Evolutionary conservation across 2,888 invertebrate species (phyloP), one percentile per base, ranked within the genome.

Genomic region (Resseliella maxima): DNA sequence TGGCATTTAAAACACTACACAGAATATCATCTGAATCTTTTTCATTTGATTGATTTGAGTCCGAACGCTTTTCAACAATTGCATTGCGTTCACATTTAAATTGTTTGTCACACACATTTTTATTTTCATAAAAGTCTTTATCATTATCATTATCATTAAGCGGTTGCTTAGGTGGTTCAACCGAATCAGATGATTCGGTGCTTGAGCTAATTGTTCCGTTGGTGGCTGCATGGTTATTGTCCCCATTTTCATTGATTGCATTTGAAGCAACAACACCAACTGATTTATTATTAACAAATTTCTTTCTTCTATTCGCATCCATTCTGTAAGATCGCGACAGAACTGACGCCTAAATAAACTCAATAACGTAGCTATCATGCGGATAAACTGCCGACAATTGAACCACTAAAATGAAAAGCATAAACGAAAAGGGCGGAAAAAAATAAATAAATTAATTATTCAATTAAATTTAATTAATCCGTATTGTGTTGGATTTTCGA

Each of bases 281-380:
- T 38, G 83, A 83, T 24, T 86, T 50, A 46, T 85, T 85, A 45
- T 85, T 54, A 59, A 36, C 86, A 81, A 86, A 64, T 35, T 83
- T 85, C 35, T 45, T 85, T 31, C 88, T 88, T 89, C 88, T 88
- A 90, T 88, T 89, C 90, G 87, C 88, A 87, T 88, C 92, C 92
- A 92, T 91, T 92, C 92, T 89, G 90, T 90, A 87, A 92, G 89
- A 88, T 92, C 92, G 89, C 92, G 90, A 88, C 89, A 88, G 89
- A 91, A 91, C 88, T 91, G 91, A 89, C 90, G 88, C 87, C 88
- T 88, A 87, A 88, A 88, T 87, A 86, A 85, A 87, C 88, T 87
- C 86, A 88, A 86, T 87, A 87, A 86, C 88, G 87, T 86, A 87
- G 87, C 87, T 88, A 88, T 88, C 88, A 88, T 88, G 87, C 88